A percentile compares a stretch with the other conserved stretches of the same genome.
Evolutionary conservation across 2,113 vertebrate genomes (phyloP).

Genomic region (Forbesichthys agassizii): DNA sequence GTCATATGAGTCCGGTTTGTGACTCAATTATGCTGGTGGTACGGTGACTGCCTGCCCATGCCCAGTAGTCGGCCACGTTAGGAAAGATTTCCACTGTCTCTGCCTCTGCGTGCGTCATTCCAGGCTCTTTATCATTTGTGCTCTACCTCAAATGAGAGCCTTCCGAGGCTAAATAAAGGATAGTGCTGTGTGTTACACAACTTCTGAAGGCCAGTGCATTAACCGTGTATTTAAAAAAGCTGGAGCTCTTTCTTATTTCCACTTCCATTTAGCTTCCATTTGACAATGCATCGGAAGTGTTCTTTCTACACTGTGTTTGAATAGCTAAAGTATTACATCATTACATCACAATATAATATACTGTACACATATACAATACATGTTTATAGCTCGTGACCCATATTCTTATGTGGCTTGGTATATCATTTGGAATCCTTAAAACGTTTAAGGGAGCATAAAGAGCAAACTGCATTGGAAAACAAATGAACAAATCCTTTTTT

Average conservation of each 20-base stretch:
- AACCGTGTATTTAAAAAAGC: slow-evolving; percentile 35
- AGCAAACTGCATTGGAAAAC: no score
- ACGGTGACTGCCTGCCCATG: slow-evolving; percentile 43
- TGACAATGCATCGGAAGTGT: not conserved
- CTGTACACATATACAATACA: no score
- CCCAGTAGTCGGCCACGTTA: slow-evolving; percentile 44
- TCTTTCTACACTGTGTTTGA: not conserved
- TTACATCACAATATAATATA: not conserved
- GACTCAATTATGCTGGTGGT: slow-evolving; percentile 57
- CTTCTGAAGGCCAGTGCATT: slow-evolving; percentile 39
- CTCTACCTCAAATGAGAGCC: slow-evolving; percentile 76
- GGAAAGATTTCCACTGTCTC: slow-evolving; percentile 62
- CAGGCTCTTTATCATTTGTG: slow-evolving; percentile 63
- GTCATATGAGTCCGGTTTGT: slow-evolving; percentile 36
- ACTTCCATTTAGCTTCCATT: slow-evolving; percentile 4
- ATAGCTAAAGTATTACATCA: not conserved
- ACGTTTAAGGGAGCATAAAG: no score
- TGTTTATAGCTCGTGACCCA: no score
- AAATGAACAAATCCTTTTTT: no score
- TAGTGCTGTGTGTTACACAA: slow-evolving; percentile 54
- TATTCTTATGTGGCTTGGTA: no score
- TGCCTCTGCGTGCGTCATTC: slow-evolving; percentile 72
- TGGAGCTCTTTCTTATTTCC: slow-evolving; percentile 11
- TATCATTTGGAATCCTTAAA: no score
- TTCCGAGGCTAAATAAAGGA: slow-evolving; percentile 65